phyloP scores from a whole-genome alignment of 1,140 invertebrate species.

The Lepidurus arcticus region DNA sequence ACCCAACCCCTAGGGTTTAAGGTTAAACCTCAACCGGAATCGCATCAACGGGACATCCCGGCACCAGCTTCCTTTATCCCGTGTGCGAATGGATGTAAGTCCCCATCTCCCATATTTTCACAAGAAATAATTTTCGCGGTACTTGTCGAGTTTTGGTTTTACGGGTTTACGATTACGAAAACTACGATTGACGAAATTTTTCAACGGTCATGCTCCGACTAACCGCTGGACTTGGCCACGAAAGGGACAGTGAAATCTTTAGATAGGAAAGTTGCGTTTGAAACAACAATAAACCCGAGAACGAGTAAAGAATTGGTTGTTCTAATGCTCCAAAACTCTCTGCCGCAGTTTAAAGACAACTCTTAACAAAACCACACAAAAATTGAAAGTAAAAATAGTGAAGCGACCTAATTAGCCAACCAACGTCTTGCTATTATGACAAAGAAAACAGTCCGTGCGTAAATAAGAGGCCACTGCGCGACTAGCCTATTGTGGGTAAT shows the following conservation, averaged over 20 bases:
- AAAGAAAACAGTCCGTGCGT: background rate
- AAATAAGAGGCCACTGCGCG: background rate
- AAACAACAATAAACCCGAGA: background rate
- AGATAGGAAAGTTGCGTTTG: background rate
- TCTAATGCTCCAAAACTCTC: background rate
- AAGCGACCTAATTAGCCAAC: slow-evolving; percentile 15
- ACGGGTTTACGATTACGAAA: background rate
- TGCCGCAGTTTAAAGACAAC: background rate
- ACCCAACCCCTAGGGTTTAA: too few species aligned
- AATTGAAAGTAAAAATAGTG: slow-evolving; percentile 1
- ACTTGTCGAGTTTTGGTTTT: background rate
- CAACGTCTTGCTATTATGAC: background rate
- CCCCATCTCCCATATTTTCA: too few species aligned
- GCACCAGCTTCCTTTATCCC: too few species aligned
- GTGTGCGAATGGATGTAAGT: too few species aligned
- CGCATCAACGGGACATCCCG: too few species aligned
- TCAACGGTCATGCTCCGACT: too few species aligned
- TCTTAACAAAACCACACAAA: background rate
- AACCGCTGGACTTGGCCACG: background rate
- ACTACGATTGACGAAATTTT: background rate
- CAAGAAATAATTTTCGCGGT: too few species aligned
- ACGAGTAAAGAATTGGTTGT: background rate
- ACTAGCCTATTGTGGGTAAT: background rate
- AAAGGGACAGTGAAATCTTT: background rate
- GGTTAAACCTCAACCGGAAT: too few species aligned